Base-by-base conservation (phyloP, 2,888 invertebrate genomes). In the Sipha maydis region DNA sequence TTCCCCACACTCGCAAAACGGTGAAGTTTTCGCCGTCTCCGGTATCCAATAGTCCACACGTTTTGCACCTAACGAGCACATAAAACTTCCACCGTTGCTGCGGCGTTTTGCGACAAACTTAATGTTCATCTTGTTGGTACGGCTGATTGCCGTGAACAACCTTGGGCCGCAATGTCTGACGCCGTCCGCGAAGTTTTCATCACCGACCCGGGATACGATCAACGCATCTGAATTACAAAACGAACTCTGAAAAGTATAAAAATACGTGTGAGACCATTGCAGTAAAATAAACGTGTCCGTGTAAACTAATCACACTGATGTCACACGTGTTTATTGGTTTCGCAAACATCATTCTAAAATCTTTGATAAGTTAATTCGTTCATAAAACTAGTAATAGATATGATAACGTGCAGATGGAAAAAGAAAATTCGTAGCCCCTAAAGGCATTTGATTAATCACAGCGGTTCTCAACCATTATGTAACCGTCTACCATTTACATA, bases 151-250 rank as follows among this genome's bases (percentile, higher is more conserved):
- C 8, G 80, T 90, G 83, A 92, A 91, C 0, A 89, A 54, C 31
- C 94, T 93, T 0, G 83, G 90, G 1, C 94, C 95, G 90, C 95
- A 95, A 90, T 94, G 94, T 19, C 91, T 92, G 0, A 93, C 92
- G 0, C 93, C 93, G 83, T 92, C 92, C 0, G 90, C 88, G 56
- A 94, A 91, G 85, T 91, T 90, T 2, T 91, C 89, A 86, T 93
- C 92, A 0, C 94, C 94, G 0, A 91, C 92, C 75, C 90, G 91
- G 3, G 94, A 94, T 76, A 95, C 91, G 31, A 93, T 90, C 0
- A 95, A 85, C 0, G 92, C 92, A 90, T 94, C 94, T 54, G 91
- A 41, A 0, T 89, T 82, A 90, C 95, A 95, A 3, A 91, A 91
- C 0, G 85, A 0, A 1, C 92, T 91, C 94, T 95, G 91, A 41